phyloP scores from a whole-genome alignment of 2,888 invertebrate genomes.

The Tetragonisca angustula region DNA sequence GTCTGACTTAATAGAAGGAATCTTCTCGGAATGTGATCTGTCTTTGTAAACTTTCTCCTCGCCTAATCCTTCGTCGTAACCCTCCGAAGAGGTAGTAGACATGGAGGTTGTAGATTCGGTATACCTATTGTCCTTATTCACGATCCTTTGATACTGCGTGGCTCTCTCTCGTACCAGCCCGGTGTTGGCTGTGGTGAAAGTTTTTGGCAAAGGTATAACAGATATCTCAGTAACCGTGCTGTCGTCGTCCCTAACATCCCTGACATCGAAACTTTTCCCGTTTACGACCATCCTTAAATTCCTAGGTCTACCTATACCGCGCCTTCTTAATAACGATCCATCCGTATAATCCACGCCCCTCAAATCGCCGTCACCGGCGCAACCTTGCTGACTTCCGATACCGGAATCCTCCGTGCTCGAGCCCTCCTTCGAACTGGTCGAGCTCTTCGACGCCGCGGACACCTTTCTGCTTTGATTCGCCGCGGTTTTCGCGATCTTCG shows the following conservation, averaged over 20 bases:
- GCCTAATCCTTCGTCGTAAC: slow-evolving; percentile 86
- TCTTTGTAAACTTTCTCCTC: slow-evolving; percentile 91
- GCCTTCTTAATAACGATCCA: slow-evolving; percentile 75
- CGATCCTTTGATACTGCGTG: slow-evolving; percentile 84
- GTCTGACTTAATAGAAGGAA: slow-evolving; percentile 79
- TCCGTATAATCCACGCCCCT: slow-evolving; percentile 81
- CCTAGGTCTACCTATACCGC: slow-evolving; percentile 86
- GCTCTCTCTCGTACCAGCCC: slow-evolving; percentile 85
- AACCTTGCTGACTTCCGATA: slow-evolving; percentile 84
- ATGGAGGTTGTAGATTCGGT: slow-evolving; percentile 81
- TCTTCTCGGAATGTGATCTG: slow-evolving; percentile 86
- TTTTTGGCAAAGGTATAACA: slow-evolving; percentile 87
- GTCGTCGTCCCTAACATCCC: slow-evolving; percentile 89
- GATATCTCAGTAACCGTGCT: slow-evolving; percentile 88
- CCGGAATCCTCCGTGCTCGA: slow-evolving; percentile 89
- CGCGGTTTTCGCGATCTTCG: slow-evolving; percentile 90
- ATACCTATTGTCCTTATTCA: slow-evolving; percentile 81
- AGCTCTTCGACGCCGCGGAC: slow-evolving; percentile 85
- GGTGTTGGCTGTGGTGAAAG: slow-evolving; percentile 76
- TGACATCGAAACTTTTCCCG: slow-evolving; percentile 90
- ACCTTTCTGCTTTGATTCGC: slow-evolving; percentile 90
- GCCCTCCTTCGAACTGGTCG: slow-evolving; percentile 86
- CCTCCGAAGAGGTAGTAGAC: slow-evolving; percentile 83
- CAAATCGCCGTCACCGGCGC: slow-evolving; percentile 75
- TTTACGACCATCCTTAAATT: slow-evolving; percentile 91